Conservation (phyloP, 1,140 invertebrate genomes). For the Drosophila rhopaloa region DNA sequence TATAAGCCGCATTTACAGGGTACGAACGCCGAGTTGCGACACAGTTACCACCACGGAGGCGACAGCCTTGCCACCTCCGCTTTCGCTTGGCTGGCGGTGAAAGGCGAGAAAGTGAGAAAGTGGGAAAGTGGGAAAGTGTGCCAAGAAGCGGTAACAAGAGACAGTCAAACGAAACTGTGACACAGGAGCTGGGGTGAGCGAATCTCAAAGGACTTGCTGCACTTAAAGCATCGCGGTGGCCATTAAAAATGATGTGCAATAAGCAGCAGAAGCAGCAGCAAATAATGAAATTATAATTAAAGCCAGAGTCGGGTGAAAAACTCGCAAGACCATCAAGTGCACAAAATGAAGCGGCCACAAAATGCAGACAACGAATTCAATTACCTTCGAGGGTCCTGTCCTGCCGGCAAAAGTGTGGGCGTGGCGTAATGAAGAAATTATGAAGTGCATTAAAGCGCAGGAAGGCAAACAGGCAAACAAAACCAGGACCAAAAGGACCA, state of each 20-base stretch:
- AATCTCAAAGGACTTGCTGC: slow-evolving; percentile 49
- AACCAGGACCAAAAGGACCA: slow-evolving; percentile 3
- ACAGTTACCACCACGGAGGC: slow-evolving; percentile 36
- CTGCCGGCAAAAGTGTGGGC: slow-evolving; percentile 2
- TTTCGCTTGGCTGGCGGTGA: slow-evolving; percentile 58
- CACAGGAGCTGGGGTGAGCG: slow-evolving; percentile 15
- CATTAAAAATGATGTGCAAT: slow-evolving; percentile 71
- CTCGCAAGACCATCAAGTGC: slow-evolving; percentile 50
- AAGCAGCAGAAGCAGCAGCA: slow-evolving; percentile 41
- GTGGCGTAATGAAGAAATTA: slow-evolving; percentile 73
- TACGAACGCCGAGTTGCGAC: slow-evolving; percentile 19
- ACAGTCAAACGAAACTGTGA: slow-evolving; percentile 37
- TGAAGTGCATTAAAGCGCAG: slow-evolving; percentile 70
- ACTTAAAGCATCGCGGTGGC: slow-evolving; percentile 66
- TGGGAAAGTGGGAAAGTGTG: slow-evolving; percentile 19
- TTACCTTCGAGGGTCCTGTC: slow-evolving; percentile 33
- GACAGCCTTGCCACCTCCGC: slow-evolving; percentile 31
- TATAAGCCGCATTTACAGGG: slow-evolving; percentile 3
- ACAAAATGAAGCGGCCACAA: slow-evolving; percentile 73
- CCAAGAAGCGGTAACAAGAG: slow-evolving; percentile 50
- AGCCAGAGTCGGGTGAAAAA: slow-evolving; percentile 30
- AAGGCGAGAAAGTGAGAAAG: slow-evolving; percentile 48
- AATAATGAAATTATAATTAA: slow-evolving; percentile 80
- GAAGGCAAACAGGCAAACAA: slow-evolving; percentile 25
- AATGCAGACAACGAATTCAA: slow-evolving; percentile 75